These are phyloP conservation scores for Syrrhaptes paradoxus DNA, from an alignment of 2,113 vertebrate genomes.

Conservation along the genomic window DNA sequence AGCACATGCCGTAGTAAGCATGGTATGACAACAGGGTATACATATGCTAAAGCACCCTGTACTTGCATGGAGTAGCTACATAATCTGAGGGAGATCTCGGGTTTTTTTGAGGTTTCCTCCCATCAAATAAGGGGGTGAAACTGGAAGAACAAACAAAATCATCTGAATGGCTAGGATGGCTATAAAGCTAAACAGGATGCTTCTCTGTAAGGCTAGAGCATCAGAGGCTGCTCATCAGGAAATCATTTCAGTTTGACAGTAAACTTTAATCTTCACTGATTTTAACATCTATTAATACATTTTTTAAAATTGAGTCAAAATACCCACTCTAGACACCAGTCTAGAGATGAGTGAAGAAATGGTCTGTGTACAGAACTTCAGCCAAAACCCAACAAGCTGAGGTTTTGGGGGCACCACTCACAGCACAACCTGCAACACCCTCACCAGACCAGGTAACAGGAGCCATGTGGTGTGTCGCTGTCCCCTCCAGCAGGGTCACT, in stretches of 20 bases:
- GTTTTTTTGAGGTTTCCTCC: neutral
- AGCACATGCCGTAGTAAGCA: no score
- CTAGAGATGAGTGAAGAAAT: neutral
- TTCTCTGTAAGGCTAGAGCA: neutral
- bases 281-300: neutral
- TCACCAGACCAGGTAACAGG: neutral
- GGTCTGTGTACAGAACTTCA: neutral
- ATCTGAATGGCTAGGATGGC: neutral
- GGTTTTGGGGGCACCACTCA: neutral
- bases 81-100: neutral
- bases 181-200: neutral
- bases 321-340: no score
- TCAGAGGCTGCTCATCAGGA: neutral
- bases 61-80: neutral
- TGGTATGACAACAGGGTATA: neutral
- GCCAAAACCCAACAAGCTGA: neutral
- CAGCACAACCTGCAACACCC: neutral
- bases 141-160: neutral
- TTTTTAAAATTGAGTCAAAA: neutral
- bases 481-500: neutral
- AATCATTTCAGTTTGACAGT: neutral
- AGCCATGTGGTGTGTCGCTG: accelerated
- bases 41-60: neutral
- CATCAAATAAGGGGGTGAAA: neutral
- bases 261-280: neutral